Evolutionary conservation across 1,140 invertebrate species (phyloP), one percentile per base, ranked within the genome.

Genomic region (Drosophila pachea): DNA sequence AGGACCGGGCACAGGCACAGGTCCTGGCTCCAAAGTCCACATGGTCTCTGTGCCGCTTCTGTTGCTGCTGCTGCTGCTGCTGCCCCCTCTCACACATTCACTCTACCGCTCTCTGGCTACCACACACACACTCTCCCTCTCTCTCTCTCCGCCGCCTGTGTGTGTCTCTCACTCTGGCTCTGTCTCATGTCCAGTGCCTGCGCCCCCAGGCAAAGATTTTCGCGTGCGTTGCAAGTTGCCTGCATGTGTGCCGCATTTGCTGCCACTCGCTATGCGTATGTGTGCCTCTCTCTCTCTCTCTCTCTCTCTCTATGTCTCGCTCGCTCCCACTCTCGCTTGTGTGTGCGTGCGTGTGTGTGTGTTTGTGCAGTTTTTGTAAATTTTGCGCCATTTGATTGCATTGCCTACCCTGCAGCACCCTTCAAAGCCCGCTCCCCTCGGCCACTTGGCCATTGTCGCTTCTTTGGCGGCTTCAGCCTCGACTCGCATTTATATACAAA

Each of bases 341-440:
- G 33, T 48, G 47, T 63, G 40, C 62, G 16, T 58, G 49, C 36
- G 48, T 52, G 32, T 52, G 48, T 62, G 42, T 73, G 53, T 69
- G 42, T 73, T 45, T 52, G 63, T 81, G 70, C 79, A 66, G 79
- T 83, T 83, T 83, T 83, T 83, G 79, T 83, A 84, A 77, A 84
- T 84, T 84, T 84, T 84, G 79, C 79, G 79, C 76, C 79, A 86
- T 84, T 84, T 84, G 79, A 84, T 84, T 84, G 79, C 79, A 86
- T 86, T 86, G 81, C 78, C 62, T 65, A 61, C 12, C 12, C 33
- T 45, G 42, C 43, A 32, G 32, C 48, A 32, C n/a, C 12, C 35
- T 42, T 8, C n/a, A 35, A 42, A 3, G 0, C 5, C n/a, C 9
- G 11, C 42, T 4, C 22, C 5, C 50, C n/a, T 43, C 54, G 82